Evolutionary conservation across 1,140 invertebrate genomes (phyloP).

Genomic region (Leptinotarsa defecta): DNA sequence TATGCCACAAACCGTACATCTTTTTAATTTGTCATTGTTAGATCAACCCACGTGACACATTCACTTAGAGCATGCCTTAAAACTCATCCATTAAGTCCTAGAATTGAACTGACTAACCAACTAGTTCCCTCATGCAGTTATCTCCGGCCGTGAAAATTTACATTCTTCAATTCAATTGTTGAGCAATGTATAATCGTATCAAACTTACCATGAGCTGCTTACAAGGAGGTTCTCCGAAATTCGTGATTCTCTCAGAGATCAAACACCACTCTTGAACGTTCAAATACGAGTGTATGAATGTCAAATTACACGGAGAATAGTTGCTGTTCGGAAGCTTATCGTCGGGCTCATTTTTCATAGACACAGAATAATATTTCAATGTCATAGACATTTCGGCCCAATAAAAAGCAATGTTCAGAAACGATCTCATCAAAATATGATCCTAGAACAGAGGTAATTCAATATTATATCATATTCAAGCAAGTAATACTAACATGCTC

Average conservation of each 20-base stretch:
- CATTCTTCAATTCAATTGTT: slow-evolving; percentile 6
- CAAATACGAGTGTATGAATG: slow-evolving; percentile 51
- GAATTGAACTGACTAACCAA: no score
- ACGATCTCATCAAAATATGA: slow-evolving; percentile 48
- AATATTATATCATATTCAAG: slow-evolving; percentile 15
- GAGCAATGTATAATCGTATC: no score
- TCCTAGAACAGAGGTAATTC: slow-evolving; percentile 45
- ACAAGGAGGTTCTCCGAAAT: slow-evolving; percentile 52
- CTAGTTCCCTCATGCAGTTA: no score
- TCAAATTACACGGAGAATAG: slow-evolving; percentile 44
- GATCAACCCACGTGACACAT: no score
- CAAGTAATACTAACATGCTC: slow-evolving; percentile 50
- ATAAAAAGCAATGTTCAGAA: slow-evolving; percentile 48
- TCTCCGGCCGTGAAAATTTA: no score
- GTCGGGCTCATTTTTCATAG: slow-evolving; percentile 34
- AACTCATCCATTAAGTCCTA: no score
- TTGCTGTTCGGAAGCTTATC: slow-evolving; percentile 36
- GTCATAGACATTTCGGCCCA: slow-evolving; percentile 51
- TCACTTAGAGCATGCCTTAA: no score
- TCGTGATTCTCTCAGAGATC: slow-evolving; percentile 52
- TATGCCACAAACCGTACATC: no score
- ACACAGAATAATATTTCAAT: slow-evolving; percentile 45
- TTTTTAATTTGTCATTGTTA: no score
- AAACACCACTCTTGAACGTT: slow-evolving; percentile 49
- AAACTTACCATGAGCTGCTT: slow-evolving; percentile 49